phyloP scores from a whole-genome alignment of 2,113 vertebrate species.

The Anhinga rufa region DNA sequence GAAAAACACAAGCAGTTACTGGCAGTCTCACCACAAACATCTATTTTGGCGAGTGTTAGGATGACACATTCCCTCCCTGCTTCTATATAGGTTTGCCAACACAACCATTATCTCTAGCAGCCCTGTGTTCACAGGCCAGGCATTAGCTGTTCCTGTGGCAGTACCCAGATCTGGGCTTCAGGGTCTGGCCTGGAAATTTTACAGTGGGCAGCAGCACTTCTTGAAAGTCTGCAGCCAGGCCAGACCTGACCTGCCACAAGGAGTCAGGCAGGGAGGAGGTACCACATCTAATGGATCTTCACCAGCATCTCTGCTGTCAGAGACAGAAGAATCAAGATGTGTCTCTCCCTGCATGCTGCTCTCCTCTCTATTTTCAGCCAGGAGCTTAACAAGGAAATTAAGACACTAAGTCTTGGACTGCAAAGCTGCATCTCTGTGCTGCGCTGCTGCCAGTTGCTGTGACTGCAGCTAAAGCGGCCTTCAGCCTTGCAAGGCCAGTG shows the following conservation, averaged over 20 bases:
- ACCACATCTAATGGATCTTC: not conserved
- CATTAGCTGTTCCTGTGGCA: not conserved
- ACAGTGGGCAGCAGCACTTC: not conserved
- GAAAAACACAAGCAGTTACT: not conserved
- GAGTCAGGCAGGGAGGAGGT: not conserved
- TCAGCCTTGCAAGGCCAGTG: not conserved
- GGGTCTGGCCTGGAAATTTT: not conserved
- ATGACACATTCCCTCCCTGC: not conserved
- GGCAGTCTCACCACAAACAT: slow-evolving; percentile 25
- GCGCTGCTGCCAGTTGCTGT: not conserved
- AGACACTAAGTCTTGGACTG: not conserved
- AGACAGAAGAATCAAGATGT: rapidly evolving
- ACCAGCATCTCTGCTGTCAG: not conserved
- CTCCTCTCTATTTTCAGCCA: not conserved
- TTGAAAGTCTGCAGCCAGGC: not conserved
- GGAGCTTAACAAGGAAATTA: not conserved
- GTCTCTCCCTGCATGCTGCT: not conserved
- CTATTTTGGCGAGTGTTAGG: not conserved
- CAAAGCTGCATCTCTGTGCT: not conserved
- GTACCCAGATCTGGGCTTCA: not conserved
- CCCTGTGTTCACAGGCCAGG: not conserved
- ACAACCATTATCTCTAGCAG: not conserved
- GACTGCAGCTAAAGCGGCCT: not conserved
- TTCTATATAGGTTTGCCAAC: not conserved
- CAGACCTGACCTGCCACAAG: not conserved